phyloP scores from a whole-genome alignment of 2,888 invertebrate genomes.

The Altica lythri region DNA sequence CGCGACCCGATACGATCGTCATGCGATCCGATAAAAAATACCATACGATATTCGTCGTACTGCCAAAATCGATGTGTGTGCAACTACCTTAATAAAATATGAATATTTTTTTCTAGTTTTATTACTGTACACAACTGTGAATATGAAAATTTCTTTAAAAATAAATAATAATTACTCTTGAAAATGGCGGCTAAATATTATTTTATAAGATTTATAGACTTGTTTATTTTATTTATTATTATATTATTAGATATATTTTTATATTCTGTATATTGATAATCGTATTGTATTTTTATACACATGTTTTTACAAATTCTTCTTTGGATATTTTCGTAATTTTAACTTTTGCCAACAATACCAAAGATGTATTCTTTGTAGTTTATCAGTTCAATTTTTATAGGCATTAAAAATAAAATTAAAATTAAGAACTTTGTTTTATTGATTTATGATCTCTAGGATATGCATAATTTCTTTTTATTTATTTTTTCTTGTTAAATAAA shows the following conservation, averaged over 20 bases:
- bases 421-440: slow-evolving; percentile 6
- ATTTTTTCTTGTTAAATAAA: too few relatives aligned
- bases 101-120: too few relatives aligned
- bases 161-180: slow-evolving; percentile 19
- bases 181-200: slow-evolving; percentile 36
- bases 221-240: slow-evolving; percentile 12
- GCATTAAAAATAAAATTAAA: slow-evolving; percentile 7
- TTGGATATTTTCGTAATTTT: slow-evolving; percentile 29
- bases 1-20: too few relatives aligned
- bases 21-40: too few relatives aligned
- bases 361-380: slow-evolving; percentile 40
- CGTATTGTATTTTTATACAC: slow-evolving; percentile 4
- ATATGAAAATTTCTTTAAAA: too few relatives aligned
- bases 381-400: slow-evolving; percentile 7
- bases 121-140: too few relatives aligned
- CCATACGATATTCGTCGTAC: too few relatives aligned
- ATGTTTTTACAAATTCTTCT: slow-evolving; percentile 19
- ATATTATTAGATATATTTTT: slow-evolving; percentile 17
- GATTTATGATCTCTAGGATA: neutral
- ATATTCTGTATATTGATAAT: slow-evolving; percentile 15
- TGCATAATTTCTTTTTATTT: too few relatives aligned
- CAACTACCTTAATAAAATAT: too few relatives aligned
- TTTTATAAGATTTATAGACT: slow-evolving; percentile 18
- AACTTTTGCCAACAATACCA: slow-evolving; percentile 51
- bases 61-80: too few relatives aligned